These are phyloP conservation scores for Diloba caeruleocephala DNA, from an alignment of 2,888 invertebrate species.

Conservation along the genomic window DNA sequence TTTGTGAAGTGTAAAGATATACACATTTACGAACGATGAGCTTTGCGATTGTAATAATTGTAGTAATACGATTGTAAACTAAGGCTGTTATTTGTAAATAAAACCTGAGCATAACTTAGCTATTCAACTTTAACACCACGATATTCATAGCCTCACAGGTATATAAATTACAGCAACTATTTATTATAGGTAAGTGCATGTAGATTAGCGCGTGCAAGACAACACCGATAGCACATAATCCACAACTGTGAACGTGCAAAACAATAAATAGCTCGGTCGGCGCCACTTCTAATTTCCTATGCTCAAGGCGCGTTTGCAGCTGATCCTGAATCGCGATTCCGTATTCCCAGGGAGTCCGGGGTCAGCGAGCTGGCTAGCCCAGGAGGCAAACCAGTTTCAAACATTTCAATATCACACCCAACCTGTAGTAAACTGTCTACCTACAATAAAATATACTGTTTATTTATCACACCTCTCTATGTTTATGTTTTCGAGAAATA, in stretches of 20 bases:
- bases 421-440: slow-evolving; percentile 70
- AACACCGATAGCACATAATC: slow-evolving; percentile 56
- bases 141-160: slow-evolving; percentile 33
- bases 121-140: slow-evolving; percentile 37
- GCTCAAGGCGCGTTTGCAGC: slow-evolving; percentile 66
- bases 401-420: slow-evolving; percentile 87
- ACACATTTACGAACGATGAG: too few relatives aligned
- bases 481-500: slow-evolving; percentile 15
- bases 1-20: too few relatives aligned
- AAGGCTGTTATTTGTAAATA: background rate
- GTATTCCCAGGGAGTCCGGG: slow-evolving; percentile 80
- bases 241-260: slow-evolving; percentile 64
- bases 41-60: too few relatives aligned
- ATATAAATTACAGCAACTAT: slow-evolving; percentile 46
- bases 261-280: slow-evolving; percentile 79
- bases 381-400: slow-evolving; percentile 82
- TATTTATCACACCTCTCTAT: slow-evolving; percentile 53
- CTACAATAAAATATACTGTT: slow-evolving; percentile 49
- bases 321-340: slow-evolving; percentile 79
- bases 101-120: slow-evolving; percentile 13
- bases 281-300: slow-evolving; percentile 83
- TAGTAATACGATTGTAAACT: background rate
- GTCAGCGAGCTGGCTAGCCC: slow-evolving; percentile 79
- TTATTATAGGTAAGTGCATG: slow-evolving; percentile 50
- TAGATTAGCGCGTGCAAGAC: slow-evolving; percentile 54